phyloP scores from a whole-genome alignment of 2,113 vertebrate genomes.

The Dinomys branickii region DNA sequence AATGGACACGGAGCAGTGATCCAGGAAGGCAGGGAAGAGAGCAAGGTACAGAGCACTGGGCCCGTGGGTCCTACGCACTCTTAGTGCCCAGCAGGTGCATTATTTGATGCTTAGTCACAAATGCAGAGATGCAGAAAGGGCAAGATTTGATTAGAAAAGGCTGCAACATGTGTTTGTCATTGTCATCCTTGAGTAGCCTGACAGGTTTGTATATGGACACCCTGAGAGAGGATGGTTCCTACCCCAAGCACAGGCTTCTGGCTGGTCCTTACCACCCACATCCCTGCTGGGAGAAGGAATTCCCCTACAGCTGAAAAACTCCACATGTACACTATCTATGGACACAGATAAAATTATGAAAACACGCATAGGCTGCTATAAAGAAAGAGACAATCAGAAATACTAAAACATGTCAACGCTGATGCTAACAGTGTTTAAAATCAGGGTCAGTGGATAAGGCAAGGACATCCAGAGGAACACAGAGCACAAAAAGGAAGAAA shows the following conservation, averaged over 20 bases:
- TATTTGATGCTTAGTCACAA: neutral
- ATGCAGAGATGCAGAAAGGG: neutral
- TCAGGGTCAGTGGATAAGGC: neutral
- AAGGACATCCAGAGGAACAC: neutral
- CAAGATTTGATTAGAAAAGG: neutral
- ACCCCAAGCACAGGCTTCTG: neutral
- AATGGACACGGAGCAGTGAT: neutral
- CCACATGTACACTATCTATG: neutral
- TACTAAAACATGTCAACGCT: neutral
- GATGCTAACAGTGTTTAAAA: neutral
- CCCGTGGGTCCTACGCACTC: no score
- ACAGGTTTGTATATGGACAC: neutral
- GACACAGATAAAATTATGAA: constrained; percentile 8
- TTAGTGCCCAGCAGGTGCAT: neutral
- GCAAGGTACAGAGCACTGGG: no score
- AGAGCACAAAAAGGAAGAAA: neutral
- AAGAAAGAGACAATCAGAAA: neutral
- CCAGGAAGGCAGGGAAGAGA: neutral
- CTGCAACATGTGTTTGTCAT: neutral
- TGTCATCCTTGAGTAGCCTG: neutral
- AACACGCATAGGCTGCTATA: neutral
- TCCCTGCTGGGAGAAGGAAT: neutral
- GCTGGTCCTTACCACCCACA: neutral
- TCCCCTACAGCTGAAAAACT: neutral
- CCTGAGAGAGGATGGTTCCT: neutral